These are phyloP conservation scores for Cheilosia vulpina DNA, from an alignment of 2,888 invertebrate species.

Conservation along the genomic window DNA sequence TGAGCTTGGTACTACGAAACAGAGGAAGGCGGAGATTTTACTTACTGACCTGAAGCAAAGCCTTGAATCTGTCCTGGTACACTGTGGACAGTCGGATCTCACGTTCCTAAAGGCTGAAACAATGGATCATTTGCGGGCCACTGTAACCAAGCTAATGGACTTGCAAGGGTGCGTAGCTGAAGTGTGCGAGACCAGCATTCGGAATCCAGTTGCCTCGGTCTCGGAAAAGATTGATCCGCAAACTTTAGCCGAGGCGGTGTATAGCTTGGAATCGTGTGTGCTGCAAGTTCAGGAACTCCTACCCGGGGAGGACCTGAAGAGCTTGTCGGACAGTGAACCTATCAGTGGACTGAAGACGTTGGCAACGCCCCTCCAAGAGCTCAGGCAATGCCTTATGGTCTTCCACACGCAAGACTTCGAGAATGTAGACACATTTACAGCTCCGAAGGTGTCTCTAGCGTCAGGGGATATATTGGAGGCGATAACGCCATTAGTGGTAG, in stretches of 20 bases:
- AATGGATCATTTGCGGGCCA: constrained; percentile 77
- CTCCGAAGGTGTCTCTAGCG: constrained; percentile 70
- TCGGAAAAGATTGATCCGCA: constrained; percentile 79
- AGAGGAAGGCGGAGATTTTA: constrained; percentile 76
- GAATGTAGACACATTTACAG: constrained; percentile 74
- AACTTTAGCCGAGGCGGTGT: constrained; percentile 81
- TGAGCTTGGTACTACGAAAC: constrained; percentile 51
- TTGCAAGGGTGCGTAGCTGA: constrained; percentile 82
- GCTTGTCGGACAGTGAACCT: constrained; percentile 26
- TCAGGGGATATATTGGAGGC: constrained; percentile 76
- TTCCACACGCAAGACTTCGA: constrained; percentile 78
- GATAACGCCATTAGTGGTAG: constrained; percentile 77
- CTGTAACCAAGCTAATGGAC: constrained; percentile 82
- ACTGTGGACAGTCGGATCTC: constrained; percentile 79
- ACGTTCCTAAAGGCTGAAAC: constrained; percentile 76
- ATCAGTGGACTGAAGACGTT: constrained; percentile 67
- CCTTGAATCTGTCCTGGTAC: constrained; percentile 79
- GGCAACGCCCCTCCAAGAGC: constrained; percentile 80
- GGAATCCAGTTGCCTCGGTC: constrained; percentile 80
- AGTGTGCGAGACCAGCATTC: constrained; percentile 80
- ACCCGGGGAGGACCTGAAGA: constrained; percentile 77
- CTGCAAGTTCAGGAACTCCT: constrained; percentile 80
- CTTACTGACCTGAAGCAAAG: constrained; percentile 80
- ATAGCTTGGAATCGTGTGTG: constrained; percentile 79
- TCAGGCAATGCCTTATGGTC: constrained; percentile 77